A percentile compares a stretch with the other conserved stretches of the same genome.
These are phyloP conservation scores for Lepidonotus clava DNA, from an alignment of 2,888 invertebrate species.

Conservation along the genomic window DNA sequence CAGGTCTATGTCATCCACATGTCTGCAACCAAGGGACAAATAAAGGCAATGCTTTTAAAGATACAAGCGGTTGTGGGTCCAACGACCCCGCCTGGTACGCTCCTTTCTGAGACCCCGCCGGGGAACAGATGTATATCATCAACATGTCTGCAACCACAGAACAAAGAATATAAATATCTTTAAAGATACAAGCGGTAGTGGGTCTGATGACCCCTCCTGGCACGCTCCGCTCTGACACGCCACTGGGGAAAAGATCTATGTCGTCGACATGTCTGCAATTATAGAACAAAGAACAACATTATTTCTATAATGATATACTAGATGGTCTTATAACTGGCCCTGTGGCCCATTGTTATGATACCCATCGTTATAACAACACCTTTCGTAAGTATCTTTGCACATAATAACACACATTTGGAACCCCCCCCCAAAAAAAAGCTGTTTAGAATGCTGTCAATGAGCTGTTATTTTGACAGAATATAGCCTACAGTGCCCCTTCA, in stretches of 20 bases:
- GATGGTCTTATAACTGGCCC: too few species aligned
- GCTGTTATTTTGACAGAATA: too few species aligned
- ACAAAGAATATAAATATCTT: too few species aligned
- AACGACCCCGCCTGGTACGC: conserved; percentile 87
- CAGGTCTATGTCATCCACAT: conserved; percentile 91
- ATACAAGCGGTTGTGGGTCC: conserved; percentile 93
- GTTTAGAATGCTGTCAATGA: too few species aligned
- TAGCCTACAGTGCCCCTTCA: too few species aligned
- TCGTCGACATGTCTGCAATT: conserved; percentile 87
- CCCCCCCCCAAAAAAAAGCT: too few species aligned
- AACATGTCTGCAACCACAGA: conserved; percentile 86
- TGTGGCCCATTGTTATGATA: too few species aligned
- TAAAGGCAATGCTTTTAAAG: too few species aligned
- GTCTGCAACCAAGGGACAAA: conserved; percentile 79
- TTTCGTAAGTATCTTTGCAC: too few species aligned
- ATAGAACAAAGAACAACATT: not conserved
- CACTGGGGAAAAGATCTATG: conserved; percentile 93
- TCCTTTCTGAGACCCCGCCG: conserved; percentile 91
- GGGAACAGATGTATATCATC: conserved; percentile 94
- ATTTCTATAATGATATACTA: too few species aligned
- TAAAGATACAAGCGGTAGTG: conserved; percentile 90
- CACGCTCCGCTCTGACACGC: conserved; percentile 89
- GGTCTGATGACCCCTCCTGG: conserved; percentile 90
- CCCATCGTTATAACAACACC: too few species aligned
- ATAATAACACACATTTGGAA: too few species aligned